phyloP scores from a whole-genome alignment of 2,888 invertebrate genomes.

The Camponotus fellah region DNA sequence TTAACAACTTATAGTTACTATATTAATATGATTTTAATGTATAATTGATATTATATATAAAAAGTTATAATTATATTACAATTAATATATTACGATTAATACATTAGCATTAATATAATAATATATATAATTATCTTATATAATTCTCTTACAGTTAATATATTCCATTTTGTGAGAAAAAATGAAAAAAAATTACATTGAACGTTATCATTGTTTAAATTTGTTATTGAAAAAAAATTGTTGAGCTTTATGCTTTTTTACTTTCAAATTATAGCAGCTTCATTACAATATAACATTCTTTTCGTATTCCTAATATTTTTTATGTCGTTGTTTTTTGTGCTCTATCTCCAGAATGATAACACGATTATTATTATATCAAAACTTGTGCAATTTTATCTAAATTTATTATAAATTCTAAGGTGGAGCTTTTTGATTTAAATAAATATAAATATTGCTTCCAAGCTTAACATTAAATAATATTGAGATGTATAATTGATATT shows the following conservation, averaged over 20 bases:
- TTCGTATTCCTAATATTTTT: background rate
- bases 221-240: background rate
- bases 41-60: background rate
- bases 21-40: background rate
- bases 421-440: too few relatives aligned
- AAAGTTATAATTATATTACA: background rate
- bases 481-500: too few relatives aligned
- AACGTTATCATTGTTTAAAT: too few relatives aligned
- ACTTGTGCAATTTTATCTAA: too few relatives aligned
- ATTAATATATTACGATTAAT: background rate
- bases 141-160: background rate
- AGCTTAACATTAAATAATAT: too few relatives aligned
- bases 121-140: too few relatives aligned
- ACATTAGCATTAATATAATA: too few relatives aligned
- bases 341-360: background rate
- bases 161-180: background rate
- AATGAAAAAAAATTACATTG: too few relatives aligned
- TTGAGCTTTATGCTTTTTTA: background rate
- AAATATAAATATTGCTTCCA: too few relatives aligned
- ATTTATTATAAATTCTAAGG: background rate
- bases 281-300: background rate
- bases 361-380: background rate
- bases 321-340: background rate
- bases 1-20: background rate
- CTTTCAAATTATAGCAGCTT: background rate